phyloP scores from a whole-genome alignment of 1,140 invertebrate species.

The Ladona fulva region DNA sequence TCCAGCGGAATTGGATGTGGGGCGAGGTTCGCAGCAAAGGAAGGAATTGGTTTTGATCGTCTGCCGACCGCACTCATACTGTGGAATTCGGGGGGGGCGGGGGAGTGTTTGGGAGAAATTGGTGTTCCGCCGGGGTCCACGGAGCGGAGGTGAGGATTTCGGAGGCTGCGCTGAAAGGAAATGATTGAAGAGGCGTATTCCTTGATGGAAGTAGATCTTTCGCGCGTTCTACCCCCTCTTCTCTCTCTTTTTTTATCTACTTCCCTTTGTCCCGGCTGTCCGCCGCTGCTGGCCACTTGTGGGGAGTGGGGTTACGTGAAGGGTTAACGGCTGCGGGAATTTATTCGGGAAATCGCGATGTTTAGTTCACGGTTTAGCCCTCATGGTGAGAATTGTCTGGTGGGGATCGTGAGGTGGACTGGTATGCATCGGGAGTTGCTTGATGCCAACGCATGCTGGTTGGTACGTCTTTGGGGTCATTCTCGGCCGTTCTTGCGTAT shows the following conservation, averaged over 20 bases:
- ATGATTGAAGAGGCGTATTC: slow-evolving; percentile 4
- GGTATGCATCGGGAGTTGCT: too few relatives aligned
- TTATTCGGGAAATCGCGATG: too few relatives aligned
- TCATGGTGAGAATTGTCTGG: too few relatives aligned
- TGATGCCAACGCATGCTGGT: too few relatives aligned
- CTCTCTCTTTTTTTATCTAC: not conserved
- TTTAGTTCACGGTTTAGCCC: too few relatives aligned
- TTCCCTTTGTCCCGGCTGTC: too few relatives aligned
- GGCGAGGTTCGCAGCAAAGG: not conserved
- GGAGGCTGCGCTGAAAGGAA: not conserved
- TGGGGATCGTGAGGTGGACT: too few relatives aligned
- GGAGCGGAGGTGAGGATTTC: not conserved
- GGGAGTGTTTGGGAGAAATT: not conserved
- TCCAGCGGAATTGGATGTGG: not conserved
- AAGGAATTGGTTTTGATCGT: not conserved
- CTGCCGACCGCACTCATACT: not conserved
- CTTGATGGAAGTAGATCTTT: not conserved
- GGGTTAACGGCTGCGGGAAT: too few relatives aligned
- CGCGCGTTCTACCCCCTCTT: not conserved
- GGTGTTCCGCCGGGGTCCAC: not conserved
- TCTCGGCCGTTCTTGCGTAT: too few relatives aligned
- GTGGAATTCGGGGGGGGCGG: not conserved
- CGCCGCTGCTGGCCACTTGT: too few relatives aligned
- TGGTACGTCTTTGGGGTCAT: too few relatives aligned
- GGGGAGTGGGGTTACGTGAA: too few relatives aligned